phyloP scores from a whole-genome alignment of 2,113 vertebrate species.

The Nycticorax nycticorax region DNA sequence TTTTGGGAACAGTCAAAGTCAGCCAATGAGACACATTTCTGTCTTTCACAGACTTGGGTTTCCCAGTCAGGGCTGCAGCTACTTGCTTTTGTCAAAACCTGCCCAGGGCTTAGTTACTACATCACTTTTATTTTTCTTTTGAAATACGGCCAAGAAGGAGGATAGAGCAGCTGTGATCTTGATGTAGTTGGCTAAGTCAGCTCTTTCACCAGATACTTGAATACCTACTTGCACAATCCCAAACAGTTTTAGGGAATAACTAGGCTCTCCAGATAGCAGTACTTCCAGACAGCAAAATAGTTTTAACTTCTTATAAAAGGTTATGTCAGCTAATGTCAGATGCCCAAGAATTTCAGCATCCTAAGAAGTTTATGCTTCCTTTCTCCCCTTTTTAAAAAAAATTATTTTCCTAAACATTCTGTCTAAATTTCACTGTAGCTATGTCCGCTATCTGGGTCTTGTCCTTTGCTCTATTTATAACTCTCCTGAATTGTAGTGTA shows the following conservation, averaged over 20 bases:
- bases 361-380: neutral
- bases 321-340: neutral
- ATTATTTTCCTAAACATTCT: neutral
- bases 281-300: neutral
- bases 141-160: neutral
- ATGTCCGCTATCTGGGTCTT: neutral
- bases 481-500: neutral
- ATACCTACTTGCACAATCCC: neutral
- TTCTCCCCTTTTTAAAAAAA: accelerated
- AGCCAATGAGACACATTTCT: neutral
- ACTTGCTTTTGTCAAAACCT: neutral
- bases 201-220: neutral
- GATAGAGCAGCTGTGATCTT: neutral
- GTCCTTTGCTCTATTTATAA: neutral
- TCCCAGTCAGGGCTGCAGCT: neutral
- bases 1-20: neutral
- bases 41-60: neutral
- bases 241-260: neutral
- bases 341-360: neutral
- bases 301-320: neutral
- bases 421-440: neutral
- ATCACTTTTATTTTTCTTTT: neutral
- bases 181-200: neutral
- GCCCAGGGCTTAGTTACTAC: neutral
- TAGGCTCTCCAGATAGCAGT: neutral